Evolutionary conservation across 2,113 vertebrate species (phyloP).

Genomic region (Conger conger): DNA sequence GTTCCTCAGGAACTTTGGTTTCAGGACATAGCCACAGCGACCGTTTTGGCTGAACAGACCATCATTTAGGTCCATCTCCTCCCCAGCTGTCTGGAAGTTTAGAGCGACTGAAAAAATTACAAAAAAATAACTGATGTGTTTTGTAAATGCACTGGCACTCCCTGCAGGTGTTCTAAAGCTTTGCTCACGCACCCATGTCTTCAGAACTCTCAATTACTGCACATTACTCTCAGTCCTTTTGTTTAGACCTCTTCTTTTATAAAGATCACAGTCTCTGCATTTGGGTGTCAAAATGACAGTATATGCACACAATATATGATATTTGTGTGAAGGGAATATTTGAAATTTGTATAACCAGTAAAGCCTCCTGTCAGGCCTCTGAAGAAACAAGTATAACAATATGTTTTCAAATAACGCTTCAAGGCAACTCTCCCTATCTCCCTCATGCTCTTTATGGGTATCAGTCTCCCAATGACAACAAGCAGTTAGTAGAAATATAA

Average conservation of each 20-base stretch:
- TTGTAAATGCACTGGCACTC: background rate
- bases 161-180: background rate
- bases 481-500: no score
- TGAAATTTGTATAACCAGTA: no score
- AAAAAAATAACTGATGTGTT: background rate
- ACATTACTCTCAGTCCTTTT: background rate
- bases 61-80: slow-evolving; percentile 89
- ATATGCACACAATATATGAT: no score
- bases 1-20: slow-evolving; percentile 82
- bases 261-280: no score
- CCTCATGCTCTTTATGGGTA: no score
- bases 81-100: slow-evolving; percentile 91
- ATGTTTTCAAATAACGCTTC: no score
- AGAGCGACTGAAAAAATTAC: slow-evolving; percentile 74
- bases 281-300: no score
- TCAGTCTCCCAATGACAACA: no score
- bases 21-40: slow-evolving; percentile 83
- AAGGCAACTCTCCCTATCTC: no score
- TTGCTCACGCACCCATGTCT: background rate
- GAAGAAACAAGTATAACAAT: no score
- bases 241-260: background rate
- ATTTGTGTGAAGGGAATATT: no score
- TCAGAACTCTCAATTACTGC: background rate
- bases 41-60: slow-evolving; percentile 88
- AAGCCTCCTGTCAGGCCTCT: no score